Conservation (phyloP, 2,888 invertebrate genomes). For the Ectemnius cavifrons region DNA sequence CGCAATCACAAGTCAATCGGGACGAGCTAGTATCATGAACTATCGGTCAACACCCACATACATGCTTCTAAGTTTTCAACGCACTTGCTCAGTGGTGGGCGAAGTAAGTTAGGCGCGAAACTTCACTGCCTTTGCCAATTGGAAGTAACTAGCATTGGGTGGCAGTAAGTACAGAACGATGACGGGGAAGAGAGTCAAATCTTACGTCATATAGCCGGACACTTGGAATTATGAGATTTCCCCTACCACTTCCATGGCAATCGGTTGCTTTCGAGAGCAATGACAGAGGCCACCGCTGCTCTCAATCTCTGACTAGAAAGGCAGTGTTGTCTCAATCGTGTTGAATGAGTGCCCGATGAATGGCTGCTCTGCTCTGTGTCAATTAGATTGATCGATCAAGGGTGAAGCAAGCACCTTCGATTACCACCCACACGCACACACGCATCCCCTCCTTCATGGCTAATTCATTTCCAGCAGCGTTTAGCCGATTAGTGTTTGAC, state of each 20-base stretch:
- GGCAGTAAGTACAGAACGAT: not conserved
- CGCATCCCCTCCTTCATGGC: too few species aligned
- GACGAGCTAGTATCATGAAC: not conserved
- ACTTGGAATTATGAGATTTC: slow-evolving; percentile 15
- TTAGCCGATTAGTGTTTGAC: too few species aligned
- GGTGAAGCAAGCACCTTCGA: slow-evolving; percentile 2
- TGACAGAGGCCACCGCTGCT: slow-evolving; percentile 8
- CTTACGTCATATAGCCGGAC: slow-evolving; percentile 1
- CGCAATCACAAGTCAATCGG: not conserved
- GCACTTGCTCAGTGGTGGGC: not conserved
- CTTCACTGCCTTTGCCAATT: not conserved
- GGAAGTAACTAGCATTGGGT: not conserved
- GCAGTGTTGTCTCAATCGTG: not conserved
- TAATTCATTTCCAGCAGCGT: too few species aligned
- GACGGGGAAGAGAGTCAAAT: slow-evolving; percentile 1
- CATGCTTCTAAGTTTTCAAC: too few species aligned
- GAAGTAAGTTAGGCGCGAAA: slow-evolving; percentile 1
- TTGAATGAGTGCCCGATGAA: slow-evolving; percentile 11
- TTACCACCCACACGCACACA: not conserved
- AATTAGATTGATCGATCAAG: slow-evolving; percentile 36
- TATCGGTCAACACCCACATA: not conserved
- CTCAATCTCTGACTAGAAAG: not conserved
- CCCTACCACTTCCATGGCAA: not conserved
- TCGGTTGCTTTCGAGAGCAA: not conserved
- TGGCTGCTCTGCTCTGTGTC: slow-evolving; percentile 11